Base-by-base conservation (phyloP, 2,888 invertebrate genomes). In the Melinopterus prodromus region DNA sequence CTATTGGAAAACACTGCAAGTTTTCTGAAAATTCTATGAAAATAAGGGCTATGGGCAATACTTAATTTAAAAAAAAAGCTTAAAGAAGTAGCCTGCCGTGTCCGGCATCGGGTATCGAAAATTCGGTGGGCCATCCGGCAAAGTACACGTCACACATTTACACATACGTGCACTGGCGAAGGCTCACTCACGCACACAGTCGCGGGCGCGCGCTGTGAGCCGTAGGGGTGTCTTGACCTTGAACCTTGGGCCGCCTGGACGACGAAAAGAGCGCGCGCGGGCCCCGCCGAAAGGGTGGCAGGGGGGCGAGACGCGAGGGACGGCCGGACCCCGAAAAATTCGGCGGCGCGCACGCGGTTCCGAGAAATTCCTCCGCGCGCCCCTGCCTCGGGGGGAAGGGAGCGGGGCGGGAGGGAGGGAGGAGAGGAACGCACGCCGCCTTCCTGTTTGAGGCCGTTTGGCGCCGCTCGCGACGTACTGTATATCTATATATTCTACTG, bases 201-300 rank as follows among this genome's bases (percentile, higher is more conserved):
- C 35, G 79, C 78, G 71, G 70, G 77, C 79, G 82, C 80, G 80
- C 79, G 79, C 76, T 80, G 79, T 79, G 80, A 80, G 81, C 84
- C 84, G 86, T 85, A 87, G 87, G 88, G 88, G 88, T 88, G 87
- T 85, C 85, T 85, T 84, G 87, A 87, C 88, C 88, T 88, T 88
- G 88, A 88, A 88, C 87, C 74, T 74, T 74, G 74, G 53, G 53
- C 53, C 74, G 74, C 74, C 74, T 36, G 74, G 74, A 74, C 74
- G 74, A 74, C 16, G n/a, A 74, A 37, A 26, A 74, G 74, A 74
- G 74, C 26, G 74, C 74, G 74, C 26, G 74, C 35, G 74, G 74
- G 74, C 36, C 36, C 26, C 74, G 74, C 37, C 74, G 74, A 53
- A 53, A 53, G 53, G 53, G 53, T 4, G 53, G 53, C 53, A 53